Percentiles rank a stretch among this genome's conserved stretches.
Conservation (phyloP, 2,888 invertebrate genomes). For the Callimorpha dominula region DNA sequence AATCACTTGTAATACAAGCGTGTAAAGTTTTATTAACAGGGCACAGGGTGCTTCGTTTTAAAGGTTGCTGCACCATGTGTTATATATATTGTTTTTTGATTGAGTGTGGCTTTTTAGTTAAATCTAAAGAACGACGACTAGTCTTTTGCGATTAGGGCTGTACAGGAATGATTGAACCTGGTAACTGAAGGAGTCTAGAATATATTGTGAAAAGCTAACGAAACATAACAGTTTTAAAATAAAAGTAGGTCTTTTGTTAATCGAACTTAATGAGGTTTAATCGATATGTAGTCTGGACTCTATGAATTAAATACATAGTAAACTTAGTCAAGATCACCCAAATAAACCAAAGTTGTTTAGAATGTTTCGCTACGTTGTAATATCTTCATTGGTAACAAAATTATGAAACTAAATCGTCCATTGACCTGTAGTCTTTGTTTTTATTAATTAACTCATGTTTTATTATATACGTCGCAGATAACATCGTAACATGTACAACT, state of each 20-base stretch:
- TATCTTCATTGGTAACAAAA: not conserved
- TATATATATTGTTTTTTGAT: too few species aligned
- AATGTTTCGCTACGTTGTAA: not conserved
- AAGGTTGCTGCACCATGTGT: too few species aligned
- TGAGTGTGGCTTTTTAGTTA: too few species aligned
- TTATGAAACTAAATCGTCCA: constrained; percentile 1
- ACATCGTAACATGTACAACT: constrained; percentile 39
- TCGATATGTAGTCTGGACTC: not conserved
- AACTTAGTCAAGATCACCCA: not conserved
- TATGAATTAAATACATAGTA: not conserved
- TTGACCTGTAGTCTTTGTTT: constrained; percentile 13
- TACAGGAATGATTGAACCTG: not conserved
- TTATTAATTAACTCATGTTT: constrained; percentile 15
- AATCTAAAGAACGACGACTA: not conserved
- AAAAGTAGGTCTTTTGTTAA: not conserved
- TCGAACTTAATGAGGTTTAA: not conserved
- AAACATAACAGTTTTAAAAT: not conserved
- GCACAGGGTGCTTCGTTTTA: too few species aligned
- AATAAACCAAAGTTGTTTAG: not conserved
- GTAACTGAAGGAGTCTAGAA: not conserved
- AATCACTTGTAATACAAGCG: too few species aligned
- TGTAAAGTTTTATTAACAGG: too few species aligned
- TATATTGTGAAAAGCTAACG: too few species aligned
- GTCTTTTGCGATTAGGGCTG: not conserved
- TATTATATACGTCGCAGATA: constrained; percentile 39